phyloP scores from a whole-genome alignment of 2,797 vertebrate genomes.

The Enteromius fasciolatus region DNA sequence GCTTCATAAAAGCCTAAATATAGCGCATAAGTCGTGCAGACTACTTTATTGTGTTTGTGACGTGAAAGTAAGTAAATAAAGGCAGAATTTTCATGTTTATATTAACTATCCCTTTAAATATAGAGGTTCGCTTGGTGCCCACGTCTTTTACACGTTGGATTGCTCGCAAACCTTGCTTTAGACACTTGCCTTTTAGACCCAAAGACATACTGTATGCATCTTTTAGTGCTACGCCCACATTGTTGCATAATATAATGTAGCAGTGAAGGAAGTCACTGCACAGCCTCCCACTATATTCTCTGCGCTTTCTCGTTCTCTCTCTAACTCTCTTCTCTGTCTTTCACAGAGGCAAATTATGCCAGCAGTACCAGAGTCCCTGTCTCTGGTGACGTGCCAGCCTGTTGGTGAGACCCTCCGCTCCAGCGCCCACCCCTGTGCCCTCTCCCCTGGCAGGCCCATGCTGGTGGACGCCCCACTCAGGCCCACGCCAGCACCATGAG shows the following conservation, averaged over 20 bases:
- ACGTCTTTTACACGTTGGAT: background rate
- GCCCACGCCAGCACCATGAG: conserved; percentile 96
- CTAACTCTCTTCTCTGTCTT: conserved; percentile 47
- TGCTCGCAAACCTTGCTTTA: conserved; percentile 32
- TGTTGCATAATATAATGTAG: conserved; percentile 56
- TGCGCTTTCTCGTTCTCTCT: conserved; percentile 35
- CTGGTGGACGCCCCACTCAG: conserved; percentile 87
- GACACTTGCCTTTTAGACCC: conserved; percentile 49
- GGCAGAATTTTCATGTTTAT: background rate
- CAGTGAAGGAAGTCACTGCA: conserved; percentile 52
- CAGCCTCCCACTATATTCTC: conserved; percentile 53
- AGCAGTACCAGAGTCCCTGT: conserved; percentile 89
- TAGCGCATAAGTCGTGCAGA: no score
- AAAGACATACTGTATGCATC: conserved; percentile 48
- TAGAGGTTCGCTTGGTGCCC: background rate
- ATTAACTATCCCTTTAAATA: background rate
- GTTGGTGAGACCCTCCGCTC: conserved; percentile 86
- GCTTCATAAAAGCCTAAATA: background rate
- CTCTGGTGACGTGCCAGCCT: conserved; percentile 91
- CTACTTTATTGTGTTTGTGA: background rate
- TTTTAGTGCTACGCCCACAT: conserved; percentile 54
- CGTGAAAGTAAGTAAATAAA: background rate
- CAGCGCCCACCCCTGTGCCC: conserved; percentile 76
- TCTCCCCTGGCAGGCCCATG: conserved; percentile 93
- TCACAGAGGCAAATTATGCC: conserved; percentile 95